Evolutionary conservation across 2,113 vertebrate species (phyloP).

Genomic region (Pampusana beccarii): DNA sequence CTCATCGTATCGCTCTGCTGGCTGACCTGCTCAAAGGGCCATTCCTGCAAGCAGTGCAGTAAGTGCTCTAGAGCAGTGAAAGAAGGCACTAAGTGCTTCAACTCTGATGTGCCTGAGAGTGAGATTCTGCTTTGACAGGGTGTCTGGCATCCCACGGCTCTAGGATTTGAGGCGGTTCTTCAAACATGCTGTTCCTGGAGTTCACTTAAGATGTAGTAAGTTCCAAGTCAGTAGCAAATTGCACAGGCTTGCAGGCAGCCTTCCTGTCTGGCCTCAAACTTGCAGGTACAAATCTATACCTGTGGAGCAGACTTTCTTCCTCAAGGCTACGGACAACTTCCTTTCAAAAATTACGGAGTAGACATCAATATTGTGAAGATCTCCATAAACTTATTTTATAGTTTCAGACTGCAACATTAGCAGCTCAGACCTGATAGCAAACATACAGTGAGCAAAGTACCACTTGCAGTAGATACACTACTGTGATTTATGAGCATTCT

Average conservation of each 20-base stretch:
- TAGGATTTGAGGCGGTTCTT: not conserved
- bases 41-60: not conserved
- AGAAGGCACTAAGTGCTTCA: not conserved
- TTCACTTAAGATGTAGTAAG: not conserved
- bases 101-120: not conserved
- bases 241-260: not conserved
- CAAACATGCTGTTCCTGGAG: not conserved
- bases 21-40: not conserved
- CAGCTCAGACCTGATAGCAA: not conserved
- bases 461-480: not conserved
- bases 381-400: not conserved
- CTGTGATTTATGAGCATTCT: not conserved
- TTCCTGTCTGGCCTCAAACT: not conserved
- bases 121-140: not conserved
- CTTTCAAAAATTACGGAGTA: not conserved
- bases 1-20: not conserved
- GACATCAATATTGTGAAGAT: not conserved
- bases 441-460: not conserved
- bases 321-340: not conserved
- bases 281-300: not conserved
- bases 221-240: not conserved
- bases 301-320: not conserved
- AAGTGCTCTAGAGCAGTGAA: not conserved
- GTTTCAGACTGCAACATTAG: not conserved
- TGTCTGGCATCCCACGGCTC: not conserved